Percentiles rank a stretch among this genome's conserved stretches.
Conservation (phyloP, 2,797 vertebrate species). For the Mallotus villosus region DNA sequence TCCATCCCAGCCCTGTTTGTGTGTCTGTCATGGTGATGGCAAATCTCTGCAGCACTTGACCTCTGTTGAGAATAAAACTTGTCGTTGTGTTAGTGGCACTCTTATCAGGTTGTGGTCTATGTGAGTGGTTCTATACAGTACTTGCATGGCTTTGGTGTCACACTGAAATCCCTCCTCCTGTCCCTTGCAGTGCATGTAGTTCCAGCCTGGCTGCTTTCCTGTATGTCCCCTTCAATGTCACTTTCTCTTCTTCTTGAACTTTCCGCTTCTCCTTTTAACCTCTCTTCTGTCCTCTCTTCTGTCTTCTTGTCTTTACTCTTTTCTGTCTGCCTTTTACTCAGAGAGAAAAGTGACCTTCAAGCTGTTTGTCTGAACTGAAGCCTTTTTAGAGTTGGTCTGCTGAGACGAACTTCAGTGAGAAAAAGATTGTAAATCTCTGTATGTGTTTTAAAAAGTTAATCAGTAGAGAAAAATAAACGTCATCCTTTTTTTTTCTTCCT, state of each 20-base stretch:
- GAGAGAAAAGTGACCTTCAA: constrained; percentile 93
- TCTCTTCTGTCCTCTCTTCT: constrained; percentile 15
- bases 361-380: constrained; percentile 83
- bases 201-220: constrained; percentile 32
- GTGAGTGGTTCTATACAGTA: constrained; percentile 23
- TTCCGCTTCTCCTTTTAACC: background rate
- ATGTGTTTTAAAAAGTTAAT: constrained; percentile 48
- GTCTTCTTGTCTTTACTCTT: constrained; percentile 26
- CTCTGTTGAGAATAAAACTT: constrained; percentile 5
- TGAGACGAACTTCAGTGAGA: constrained; percentile 84
- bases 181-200: constrained; percentile 49
- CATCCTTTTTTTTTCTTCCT: constrained; percentile 84
- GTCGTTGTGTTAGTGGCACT: background rate
- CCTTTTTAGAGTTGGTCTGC: constrained; percentile 85
- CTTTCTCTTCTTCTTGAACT: background rate
- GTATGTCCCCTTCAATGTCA: constrained; percentile 19
- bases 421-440: constrained; percentile 74
- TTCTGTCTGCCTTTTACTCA: constrained; percentile 65
- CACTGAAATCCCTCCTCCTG: constrained; percentile 46
- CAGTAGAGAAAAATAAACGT: constrained; percentile 83
- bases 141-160: constrained; percentile 67
- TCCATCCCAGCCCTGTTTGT: constrained; percentile 12
- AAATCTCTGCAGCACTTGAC: background rate
- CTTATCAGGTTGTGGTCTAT: constrained; percentile 22
- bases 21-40: constrained; percentile 5